Evolutionary conservation across 2,113 vertebrate species (phyloP), one percentile per base, ranked within the genome.

Genomic region (Cryptotis parvus): DNA sequence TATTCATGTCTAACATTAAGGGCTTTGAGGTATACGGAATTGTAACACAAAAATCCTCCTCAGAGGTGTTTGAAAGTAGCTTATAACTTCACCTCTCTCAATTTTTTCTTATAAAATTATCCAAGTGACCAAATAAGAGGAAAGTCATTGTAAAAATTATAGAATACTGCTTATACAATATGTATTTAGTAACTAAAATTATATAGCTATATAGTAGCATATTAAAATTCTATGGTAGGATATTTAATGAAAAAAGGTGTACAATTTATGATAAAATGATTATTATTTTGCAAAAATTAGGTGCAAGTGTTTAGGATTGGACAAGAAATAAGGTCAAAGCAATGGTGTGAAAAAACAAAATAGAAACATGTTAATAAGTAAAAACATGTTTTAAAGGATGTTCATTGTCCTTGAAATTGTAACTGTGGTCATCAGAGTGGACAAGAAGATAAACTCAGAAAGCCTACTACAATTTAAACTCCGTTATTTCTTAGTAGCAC

Each of bases 31-130:
- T 31, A 88, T n/a, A 29, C 33, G 74, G 41, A 84, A 70, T 29
- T 91, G 1, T 43, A 89, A 72, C 37, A 52, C 43, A 82, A 24
- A 87, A 85, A 35, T 76, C 75, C 80, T 93, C 70, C 39, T 49
- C 61, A 85, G 15, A 85, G 27, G 16, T 86, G 58, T 83, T 96
- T 92, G 72, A 90, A 89, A 88, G 58, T 68, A 74, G 55, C 87
- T 95, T 88, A 84, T 72, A 90, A 76, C 52, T 9, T 93, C 75
- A 83, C 88, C 31, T 91, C 45, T 85, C 33, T 18, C 20, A 83
- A 88, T 95, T 79, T 90, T 55, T 88, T 12, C 85, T 88, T 55
- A 87, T 29, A 94, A 95, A 91, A 72, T 1, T 81, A 76, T 89
- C 37, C 52, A 85, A 94, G 85, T 72, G 52, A 69, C 31, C 74